Evolutionary conservation across 1,140 invertebrate species (phyloP).

Genomic region (Paralvinella palmiformis): DNA sequence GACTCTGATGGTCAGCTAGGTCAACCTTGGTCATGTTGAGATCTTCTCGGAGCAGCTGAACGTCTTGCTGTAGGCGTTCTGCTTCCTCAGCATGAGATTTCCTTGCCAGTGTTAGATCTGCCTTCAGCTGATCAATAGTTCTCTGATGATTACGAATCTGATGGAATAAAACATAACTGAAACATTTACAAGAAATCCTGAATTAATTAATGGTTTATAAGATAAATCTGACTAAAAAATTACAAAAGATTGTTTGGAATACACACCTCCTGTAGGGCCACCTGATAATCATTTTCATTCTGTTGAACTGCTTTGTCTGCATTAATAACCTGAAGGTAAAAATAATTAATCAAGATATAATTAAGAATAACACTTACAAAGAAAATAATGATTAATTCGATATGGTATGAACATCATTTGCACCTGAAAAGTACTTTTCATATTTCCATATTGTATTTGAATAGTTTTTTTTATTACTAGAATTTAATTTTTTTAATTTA

Average conservation of each 20-base stretch:
- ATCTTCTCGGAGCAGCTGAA: slow-evolving; percentile 19
- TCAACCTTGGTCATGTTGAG: slow-evolving; percentile 3
- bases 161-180: too few species aligned
- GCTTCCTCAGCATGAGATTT: slow-evolving; percentile 36
- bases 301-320: slow-evolving; percentile 41
- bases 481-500: too few species aligned
- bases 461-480: too few species aligned
- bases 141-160: slow-evolving; percentile 42
- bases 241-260: background rate
- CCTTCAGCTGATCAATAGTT: slow-evolving; percentile 42
- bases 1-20: background rate
- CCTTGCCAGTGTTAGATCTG: slow-evolving; percentile 33
- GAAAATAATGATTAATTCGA: too few species aligned
- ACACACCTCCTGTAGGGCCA: slow-evolving; percentile 41
- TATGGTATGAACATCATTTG: too few species aligned
- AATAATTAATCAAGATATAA: slow-evolving; percentile 1
- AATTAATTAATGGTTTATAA: background rate
- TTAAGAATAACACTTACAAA: background rate
- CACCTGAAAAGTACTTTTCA: too few species aligned
- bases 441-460: too few species aligned
- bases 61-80: slow-evolving; percentile 35
- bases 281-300: slow-evolving; percentile 42
- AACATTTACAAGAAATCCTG: too few species aligned
- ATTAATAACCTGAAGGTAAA: slow-evolving; percentile 26
- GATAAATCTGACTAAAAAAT: background rate